Base-by-base conservation (phyloP, 2,113 vertebrate species). In the Platysteira castanea region DNA sequence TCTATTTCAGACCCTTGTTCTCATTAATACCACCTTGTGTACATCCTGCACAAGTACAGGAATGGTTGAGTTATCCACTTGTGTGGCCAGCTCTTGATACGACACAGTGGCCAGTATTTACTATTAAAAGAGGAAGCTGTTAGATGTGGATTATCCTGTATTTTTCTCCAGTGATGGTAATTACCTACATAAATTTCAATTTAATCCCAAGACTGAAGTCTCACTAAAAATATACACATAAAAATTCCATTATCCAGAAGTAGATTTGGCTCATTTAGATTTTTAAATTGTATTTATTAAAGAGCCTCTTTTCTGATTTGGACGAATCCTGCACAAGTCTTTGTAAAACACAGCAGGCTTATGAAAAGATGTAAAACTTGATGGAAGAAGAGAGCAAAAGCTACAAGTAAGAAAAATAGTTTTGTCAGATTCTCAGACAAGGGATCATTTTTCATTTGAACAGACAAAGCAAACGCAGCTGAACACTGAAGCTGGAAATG, bases 81-180 rank as follows among this genome's bases (percentile, higher is more conserved):
- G 98, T 98, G 98, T 98, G 98, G 98, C 96, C 97, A 4, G 46
- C 37, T 87, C 96, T 95, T 97, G 97, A 97, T 97, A 95, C 2
- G 16, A 93, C 95, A 95, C 96, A 97, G 97, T 97, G 98, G 96
- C 96, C 87, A 84, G 26, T 92, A 96, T 97, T 96, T 95, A 94
- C 93, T 94, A 87, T 97, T 96, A 92, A 87, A 76, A 44, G 95
- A 97, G 97, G 97, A 98, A 97, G 92, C 96, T 97, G 95, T 95
- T 97, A 70, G 84, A 64, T 13, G 73, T 92, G 93, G 71, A 60
- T 73, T 84, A 73, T 92, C 60, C 69, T 57, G 23, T 91, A 53
- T 89, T 95, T 91, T 96, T 84, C 79, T 95, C 56, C 60, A 90
- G 65, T 93, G 94, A 93, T 94, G 89, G 88, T 96, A 97, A 97